Base-by-base conservation (phyloP, 2,888 invertebrate species). In the Rhagophthalmus giganteus region DNA sequence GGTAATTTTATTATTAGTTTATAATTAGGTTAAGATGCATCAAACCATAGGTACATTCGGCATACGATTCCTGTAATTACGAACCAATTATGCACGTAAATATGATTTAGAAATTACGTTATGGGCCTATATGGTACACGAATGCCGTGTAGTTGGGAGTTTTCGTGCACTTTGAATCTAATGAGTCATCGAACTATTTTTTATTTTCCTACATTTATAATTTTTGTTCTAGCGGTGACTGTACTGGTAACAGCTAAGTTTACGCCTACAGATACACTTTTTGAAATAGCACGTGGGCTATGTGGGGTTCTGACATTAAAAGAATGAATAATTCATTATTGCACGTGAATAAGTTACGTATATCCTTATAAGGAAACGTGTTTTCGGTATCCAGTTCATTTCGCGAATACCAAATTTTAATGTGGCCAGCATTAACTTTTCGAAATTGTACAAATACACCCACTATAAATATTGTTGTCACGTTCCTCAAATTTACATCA, bases 1-100 rank as follows among this genome's bases (percentile, higher is more conserved):
- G 9, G 9, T 27, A 14, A 42, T 40, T 49, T 51, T 58, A 52
- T 47, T 53, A 54, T 53, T 45, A 48, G 42, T 57, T 58, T 71
- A 71, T 71, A 72, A 70, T 72, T 73, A 71, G 72, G 72, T 72
- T 71, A 71, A 67, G 66, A 64, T 68, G 67, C 65, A 66, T 69
- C 66, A 37, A 37, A 47, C 40, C 39, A 42, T 11, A 28, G 20
- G 52, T 52, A 42, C 62, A 46, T 47, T 52, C 46, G 20, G 25
- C 31, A 35, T 24, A 39, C 35, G 34, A 14, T 37, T 37, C 28
- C 34, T 34, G 27, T 20, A 45, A 35, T 37, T 40, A n/a, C n/a
- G n/a, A n/a, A n/a, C n/a, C n/a, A n/a, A n/a, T n/a, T n/a, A n/a
- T n/a, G n/a, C n/a, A n/a, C n/a, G n/a, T n/a, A n/a, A n/a, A n/a